phyloP scores from a whole-genome alignment of 2,113 vertebrate genomes.

The Chrysochloris asiatica region DNA sequence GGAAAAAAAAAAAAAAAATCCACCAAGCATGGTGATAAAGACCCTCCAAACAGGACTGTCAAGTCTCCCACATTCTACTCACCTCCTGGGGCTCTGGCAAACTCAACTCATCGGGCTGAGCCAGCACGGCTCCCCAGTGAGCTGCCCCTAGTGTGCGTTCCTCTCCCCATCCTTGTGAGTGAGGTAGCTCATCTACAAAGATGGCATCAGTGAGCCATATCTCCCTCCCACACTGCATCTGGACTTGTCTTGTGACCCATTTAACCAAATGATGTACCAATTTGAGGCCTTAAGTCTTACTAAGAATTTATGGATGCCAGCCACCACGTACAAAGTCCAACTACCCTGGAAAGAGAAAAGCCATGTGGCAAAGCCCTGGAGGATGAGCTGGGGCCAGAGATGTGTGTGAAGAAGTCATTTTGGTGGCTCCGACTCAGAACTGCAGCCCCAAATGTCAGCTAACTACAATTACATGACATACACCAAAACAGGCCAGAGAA shows the following conservation, averaged over 20 bases:
- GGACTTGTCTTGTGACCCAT: background rate
- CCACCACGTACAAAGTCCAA: background rate
- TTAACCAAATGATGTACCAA: background rate
- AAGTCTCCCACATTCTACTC: background rate
- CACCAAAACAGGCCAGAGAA: background rate
- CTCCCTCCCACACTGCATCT: background rate
- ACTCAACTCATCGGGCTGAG: background rate
- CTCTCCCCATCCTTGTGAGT: background rate
- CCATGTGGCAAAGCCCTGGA: background rate
- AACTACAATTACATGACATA: background rate
- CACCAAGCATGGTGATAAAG: background rate
- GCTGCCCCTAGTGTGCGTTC: background rate
- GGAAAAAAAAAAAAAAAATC: background rate
- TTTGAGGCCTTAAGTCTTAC: background rate
- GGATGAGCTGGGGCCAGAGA: too few relatives aligned
- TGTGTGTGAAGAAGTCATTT: background rate
- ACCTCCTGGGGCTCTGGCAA: background rate
- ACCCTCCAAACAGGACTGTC: background rate
- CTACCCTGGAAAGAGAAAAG: background rate
- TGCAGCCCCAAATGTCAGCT: background rate
- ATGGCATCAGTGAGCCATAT: background rate
- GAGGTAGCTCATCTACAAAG: background rate
- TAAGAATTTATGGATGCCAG: background rate
- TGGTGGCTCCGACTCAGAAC: background rate
- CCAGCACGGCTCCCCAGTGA: background rate